Conservation (phyloP, 2,113 vertebrate genomes). For the Thunnus thynnus region DNA sequence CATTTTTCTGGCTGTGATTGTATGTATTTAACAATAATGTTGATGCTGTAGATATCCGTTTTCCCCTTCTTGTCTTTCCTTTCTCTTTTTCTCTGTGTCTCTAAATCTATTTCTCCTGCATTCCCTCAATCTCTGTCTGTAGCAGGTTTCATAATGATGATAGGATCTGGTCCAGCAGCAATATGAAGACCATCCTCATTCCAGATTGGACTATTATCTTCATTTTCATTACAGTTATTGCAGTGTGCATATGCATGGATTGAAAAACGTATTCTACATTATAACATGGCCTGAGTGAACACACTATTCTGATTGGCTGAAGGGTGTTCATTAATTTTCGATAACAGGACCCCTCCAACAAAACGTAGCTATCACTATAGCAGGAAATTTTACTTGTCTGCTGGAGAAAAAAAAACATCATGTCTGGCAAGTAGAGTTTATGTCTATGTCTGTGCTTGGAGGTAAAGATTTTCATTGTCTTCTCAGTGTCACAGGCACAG, state of each 20-base stretch:
- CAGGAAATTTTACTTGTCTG: constrained; percentile 35
- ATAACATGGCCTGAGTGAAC: constrained; percentile 48
- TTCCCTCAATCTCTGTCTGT: constrained; percentile 38
- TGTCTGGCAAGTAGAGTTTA: constrained; percentile 46
- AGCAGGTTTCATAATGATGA: constrained; percentile 73
- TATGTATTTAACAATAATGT: constrained; percentile 82
- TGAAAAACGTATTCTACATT: constrained; percentile 66
- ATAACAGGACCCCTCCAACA: constrained; percentile 44
- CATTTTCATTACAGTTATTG: constrained; percentile 77
- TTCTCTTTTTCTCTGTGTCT: constrained; percentile 33
- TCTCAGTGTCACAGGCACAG: constrained; percentile 35
- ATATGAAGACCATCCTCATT: constrained; percentile 70
- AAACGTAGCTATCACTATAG: constrained; percentile 30
- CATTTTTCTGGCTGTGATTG: constrained; percentile 79
- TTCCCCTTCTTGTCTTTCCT: constrained; percentile 44
- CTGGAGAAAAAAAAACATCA: constrained; percentile 3
- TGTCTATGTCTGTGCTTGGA: constrained; percentile 1
- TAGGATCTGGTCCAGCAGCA: constrained; percentile 66
- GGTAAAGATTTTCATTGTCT: constrained; percentile 41
- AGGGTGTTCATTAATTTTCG: constrained; percentile 50
- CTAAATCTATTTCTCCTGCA: constrained; percentile 38
- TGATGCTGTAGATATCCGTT: constrained; percentile 51
- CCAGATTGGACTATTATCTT: constrained; percentile 67
- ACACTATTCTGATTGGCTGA: constrained; percentile 40
- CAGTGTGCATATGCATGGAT: constrained; percentile 67